Evolutionary conservation across 1,140 invertebrate genomes (phyloP).

Genomic region (Scaptomyza hsui): DNA sequence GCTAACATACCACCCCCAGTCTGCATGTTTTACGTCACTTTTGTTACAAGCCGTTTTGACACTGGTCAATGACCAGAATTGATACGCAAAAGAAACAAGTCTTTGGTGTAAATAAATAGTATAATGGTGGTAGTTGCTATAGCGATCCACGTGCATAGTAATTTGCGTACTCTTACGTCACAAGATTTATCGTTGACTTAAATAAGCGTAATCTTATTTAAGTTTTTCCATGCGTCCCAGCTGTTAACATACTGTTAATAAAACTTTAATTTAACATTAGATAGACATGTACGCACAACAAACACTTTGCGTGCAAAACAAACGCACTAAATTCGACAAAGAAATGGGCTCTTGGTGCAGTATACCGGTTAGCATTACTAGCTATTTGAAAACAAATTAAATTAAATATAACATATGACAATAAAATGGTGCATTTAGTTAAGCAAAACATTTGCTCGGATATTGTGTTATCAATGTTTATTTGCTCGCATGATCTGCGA

Average conservation of each 20-base stretch:
- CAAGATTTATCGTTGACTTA: no score
- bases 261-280: background rate
- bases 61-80: no score
- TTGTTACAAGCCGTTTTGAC: no score
- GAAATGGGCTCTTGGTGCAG: background rate
- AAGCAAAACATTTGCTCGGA: background rate
- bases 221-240: background rate
- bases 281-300: background rate
- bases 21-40: no score
- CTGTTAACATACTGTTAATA: constrained; percentile 1
- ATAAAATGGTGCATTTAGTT: background rate
- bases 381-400: no score
- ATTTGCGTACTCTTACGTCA: background rate
- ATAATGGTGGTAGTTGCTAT: no score
- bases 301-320: background rate
- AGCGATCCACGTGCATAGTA: background rate
- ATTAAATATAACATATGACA: no score
- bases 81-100: no score
- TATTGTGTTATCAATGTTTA: background rate
- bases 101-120: no score
- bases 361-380: no score
- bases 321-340: background rate
- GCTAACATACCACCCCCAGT: background rate
- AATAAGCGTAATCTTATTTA: background rate
- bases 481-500: constrained; percentile 7